Evolutionary conservation across 2,888 invertebrate species (phyloP), one percentile per base, ranked within the genome.

Genomic region (Oscheius myriophilus): DNA sequence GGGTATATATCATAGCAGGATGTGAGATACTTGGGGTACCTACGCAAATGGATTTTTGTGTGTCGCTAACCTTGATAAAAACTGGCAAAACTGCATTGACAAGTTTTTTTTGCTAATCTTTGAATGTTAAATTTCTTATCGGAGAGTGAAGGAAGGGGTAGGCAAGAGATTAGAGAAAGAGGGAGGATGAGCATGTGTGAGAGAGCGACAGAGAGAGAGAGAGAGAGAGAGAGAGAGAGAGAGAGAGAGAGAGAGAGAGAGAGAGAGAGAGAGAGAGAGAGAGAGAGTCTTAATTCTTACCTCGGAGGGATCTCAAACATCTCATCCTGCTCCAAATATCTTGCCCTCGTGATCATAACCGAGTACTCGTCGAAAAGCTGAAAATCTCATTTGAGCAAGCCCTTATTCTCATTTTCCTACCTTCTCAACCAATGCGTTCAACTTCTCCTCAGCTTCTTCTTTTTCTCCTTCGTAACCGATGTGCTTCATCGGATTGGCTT

Each of bases 281-380:
- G 33, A 33, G 33, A 33, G 33, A 21, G 33, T 23, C 6, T 58
- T 42, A n/a, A 4, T 4, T 16, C 6, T 71, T 64, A 88, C 88
- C 88, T 88, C n/a, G 88, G 88, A n/a, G 80, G 75, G 11, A 87
- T 85, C 9, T 87, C 80, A 68, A 83, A 84, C 54, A 83, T 78
- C 78, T 89, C 89, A 59, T 88, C 87, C 59, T 85, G 79, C 18
- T 86, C 87, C 55, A 89, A 81, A 74, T 88, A 89, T 21, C 87
- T 81, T n/a, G 89, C 87, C 57, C 87, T 73, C 3, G 88, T 87
- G 16, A 88, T 53, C 25, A 88, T 86, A 25, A 89, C 80, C 16
- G 65, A 55, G 63, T 85, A 84, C 51, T 83, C 67, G 11, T 82
- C 77, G 78, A 86, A 79, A 0, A 76, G 61, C 76, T 76, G 57